These are phyloP conservation scores for Tinea semifulvella DNA, from an alignment of 2,888 invertebrate species.

Conservation along the genomic window DNA sequence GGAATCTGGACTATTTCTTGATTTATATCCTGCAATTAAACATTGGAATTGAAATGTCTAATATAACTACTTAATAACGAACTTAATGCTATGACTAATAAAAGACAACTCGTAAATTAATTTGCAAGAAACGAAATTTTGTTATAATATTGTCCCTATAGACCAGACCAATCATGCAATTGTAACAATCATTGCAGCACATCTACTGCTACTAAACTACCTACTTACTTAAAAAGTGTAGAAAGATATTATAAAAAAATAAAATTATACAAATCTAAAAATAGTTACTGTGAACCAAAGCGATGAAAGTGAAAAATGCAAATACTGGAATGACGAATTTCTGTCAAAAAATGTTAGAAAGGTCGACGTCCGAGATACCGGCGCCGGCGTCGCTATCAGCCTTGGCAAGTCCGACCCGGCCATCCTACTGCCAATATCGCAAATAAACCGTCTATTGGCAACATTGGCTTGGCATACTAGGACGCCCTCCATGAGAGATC, in stretches of 20 bases:
- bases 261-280: not conserved
- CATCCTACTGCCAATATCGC: slow-evolving; percentile 53
- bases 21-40: too few relatives aligned
- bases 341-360: slow-evolving; percentile 22
- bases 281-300: not conserved
- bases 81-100: too few relatives aligned
- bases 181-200: too few relatives aligned
- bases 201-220: too few relatives aligned
- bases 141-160: too few relatives aligned
- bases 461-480: slow-evolving; percentile 43
- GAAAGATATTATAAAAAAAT: not conserved
- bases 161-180: too few relatives aligned
- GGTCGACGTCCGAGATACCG: slow-evolving; percentile 45
- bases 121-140: too few relatives aligned
- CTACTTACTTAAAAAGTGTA: too few relatives aligned
- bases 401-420: slow-evolving; percentile 37
- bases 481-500: slow-evolving; percentile 39
- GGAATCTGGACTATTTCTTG: too few relatives aligned
- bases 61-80: too few relatives aligned
- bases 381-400: slow-evolving; percentile 43
- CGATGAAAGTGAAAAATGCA: not conserved
- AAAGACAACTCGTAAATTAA: too few relatives aligned
- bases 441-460: slow-evolving; percentile 63
- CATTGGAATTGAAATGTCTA: too few relatives aligned
- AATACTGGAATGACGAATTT: slow-evolving; percentile 3